These are phyloP conservation scores for Pristionchus pacificus DNA, from an alignment of 1,140 invertebrate genomes.

Conservation along the genomic window DNA sequence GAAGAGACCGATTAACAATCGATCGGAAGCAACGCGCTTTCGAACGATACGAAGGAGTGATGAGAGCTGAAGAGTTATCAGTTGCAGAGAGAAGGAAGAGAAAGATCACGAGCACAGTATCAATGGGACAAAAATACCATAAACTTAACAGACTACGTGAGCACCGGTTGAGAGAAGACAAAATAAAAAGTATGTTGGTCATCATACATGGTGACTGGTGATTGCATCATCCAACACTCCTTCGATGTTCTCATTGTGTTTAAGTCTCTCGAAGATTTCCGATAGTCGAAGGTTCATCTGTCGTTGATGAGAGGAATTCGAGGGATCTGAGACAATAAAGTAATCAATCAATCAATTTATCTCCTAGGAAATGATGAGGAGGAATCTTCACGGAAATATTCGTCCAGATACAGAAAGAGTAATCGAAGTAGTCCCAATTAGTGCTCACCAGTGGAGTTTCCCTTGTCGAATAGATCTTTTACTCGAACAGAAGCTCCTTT, in stretches of 20 bases:
- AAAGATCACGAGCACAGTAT: no score
- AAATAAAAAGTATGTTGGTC: not conserved
- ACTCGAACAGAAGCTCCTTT: conserved; percentile 21
- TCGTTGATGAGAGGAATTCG: conserved; percentile 36
- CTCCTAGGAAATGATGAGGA: no score
- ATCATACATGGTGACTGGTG: conserved; percentile 34
- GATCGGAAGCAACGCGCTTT: conserved; percentile 38
- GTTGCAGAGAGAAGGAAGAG: not conserved
- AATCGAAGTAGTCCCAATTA: not conserved
- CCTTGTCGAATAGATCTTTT: conserved; percentile 21
- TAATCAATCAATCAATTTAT: no score
- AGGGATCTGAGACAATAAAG: conserved; percentile 21
- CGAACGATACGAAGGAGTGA: conserved; percentile 39
- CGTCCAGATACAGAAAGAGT: no score
- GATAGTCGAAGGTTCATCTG: conserved; percentile 38
- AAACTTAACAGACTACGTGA: no score
- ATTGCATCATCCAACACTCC: conserved; percentile 34
- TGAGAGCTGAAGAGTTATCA: conserved; percentile 26
- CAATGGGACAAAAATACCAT: no score
- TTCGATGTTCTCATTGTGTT: conserved; percentile 39
- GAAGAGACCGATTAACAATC: conserved; percentile 34
- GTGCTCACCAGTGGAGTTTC: not conserved
- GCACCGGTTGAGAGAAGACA: not conserved
- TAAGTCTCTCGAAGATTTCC: conserved; percentile 38
- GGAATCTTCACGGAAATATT: no score